Evolutionary conservation across 1,140 invertebrate genomes (phyloP), one percentile per base, ranked within the genome.

Genomic region (Drosophila melanica): DNA sequence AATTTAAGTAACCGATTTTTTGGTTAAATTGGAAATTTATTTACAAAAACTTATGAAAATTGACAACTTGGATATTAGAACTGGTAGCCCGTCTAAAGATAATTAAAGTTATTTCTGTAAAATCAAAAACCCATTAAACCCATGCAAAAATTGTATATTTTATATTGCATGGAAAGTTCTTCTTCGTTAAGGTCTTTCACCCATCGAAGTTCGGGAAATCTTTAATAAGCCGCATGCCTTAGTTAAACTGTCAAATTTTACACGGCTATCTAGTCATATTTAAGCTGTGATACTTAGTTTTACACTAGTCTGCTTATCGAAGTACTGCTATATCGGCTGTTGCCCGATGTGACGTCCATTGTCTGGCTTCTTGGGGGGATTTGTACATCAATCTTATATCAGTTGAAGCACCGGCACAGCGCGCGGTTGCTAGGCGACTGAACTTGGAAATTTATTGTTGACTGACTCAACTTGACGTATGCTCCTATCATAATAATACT

Each of bases 231-330:
- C 59, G 44, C 39, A 60, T 59, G 53, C 11, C 50, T 37, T 37
- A 50, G 5, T 11, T 10, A 60, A 80, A 75, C 67, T 86, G 75
- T 75, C 74, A 70, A 20, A 51, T 55, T 48, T 75, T 42, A 45
- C 16, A 71, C 47, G 59, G 47, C 50, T 80, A 77, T 78, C 69
- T 45, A 58, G 53, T 76, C 82, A 70, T 33, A 50, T 39, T 76
- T 86, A 70, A 81, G 82, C 60, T 47, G 41, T 35, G 44, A 33
- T 45, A 58, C 79, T 87, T 65, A 76, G 35, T 79, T 53, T 87
- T 76, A 76, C 71, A 79, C 64, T 63, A 64, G 48, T 2, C 37
- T 47, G 79, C 82, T 86, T 86, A 87, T 87, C 82, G 81, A 63
- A 60, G 39, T 16, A 33, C 6, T 14, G 18, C 23, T 51, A 37